Evolutionary conservation across 1,140 invertebrate species (phyloP).

Genomic region (Marisa cornuarietis): DNA sequence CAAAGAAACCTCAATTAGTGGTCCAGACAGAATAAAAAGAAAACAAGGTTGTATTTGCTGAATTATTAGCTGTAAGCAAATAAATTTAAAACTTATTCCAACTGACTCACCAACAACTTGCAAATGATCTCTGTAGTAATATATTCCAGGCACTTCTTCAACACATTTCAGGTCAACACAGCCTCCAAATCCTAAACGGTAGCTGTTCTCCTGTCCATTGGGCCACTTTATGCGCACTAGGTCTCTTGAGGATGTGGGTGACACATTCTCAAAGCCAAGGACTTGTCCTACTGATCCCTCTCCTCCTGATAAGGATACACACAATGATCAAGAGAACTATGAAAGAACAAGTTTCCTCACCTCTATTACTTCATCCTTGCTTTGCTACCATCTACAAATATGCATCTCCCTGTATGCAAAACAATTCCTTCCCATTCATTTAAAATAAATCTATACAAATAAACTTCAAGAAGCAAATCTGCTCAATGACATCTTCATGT

Average conservation of each 20-base stretch:
- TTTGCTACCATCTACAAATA: too few relatives aligned
- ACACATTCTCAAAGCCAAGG: conserved; percentile 7
- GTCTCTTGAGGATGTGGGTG: conserved; percentile 69
- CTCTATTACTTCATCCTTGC: too few relatives aligned
- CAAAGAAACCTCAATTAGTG: not conserved
- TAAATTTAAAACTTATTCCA: not conserved
- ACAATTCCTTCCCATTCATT: too few relatives aligned
- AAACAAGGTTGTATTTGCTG: too few relatives aligned
- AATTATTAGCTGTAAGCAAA: too few relatives aligned
- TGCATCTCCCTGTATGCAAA: too few relatives aligned
- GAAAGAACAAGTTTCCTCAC: too few relatives aligned
- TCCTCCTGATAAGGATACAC: not conserved
- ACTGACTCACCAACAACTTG: conserved; percentile 75
- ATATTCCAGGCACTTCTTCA: conserved; percentile 75
- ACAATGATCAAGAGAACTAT: not conserved
- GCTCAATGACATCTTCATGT: too few relatives aligned
- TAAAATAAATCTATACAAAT: too few relatives aligned
- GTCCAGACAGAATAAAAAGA: too few relatives aligned
- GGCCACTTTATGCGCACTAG: conserved; percentile 87
- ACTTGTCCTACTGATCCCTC: conserved; percentile 1
- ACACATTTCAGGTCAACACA: conserved; percentile 85
- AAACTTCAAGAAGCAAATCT: too few relatives aligned
- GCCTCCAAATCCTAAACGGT: conserved; percentile 82
- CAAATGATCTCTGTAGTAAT: conserved; percentile 85
- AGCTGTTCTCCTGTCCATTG: conserved; percentile 77